Evolutionary conservation across 64 coral and sea anemone genomes (phyloP).

Genomic region (Stichodactyla mertensii): DNA sequence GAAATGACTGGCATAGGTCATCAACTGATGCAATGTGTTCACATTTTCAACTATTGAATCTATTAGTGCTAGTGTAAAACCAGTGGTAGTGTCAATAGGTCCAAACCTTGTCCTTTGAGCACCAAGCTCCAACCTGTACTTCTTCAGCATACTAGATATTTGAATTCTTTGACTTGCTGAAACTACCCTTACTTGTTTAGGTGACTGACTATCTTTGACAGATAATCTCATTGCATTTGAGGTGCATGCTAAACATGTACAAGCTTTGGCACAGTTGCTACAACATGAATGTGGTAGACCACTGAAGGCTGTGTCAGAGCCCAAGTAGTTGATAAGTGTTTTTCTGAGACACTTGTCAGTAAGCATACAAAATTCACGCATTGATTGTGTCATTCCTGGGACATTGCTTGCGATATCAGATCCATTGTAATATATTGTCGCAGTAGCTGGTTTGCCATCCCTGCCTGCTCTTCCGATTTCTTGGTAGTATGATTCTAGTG

Average conservation of each 20-base stretch:
- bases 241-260: background rate
- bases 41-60: constrained; percentile 9
- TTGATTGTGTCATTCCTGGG: constrained; percentile 28
- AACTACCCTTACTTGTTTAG: constrained; percentile 6
- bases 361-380: constrained; percentile 13
- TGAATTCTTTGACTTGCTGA: background rate
- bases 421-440: too few species aligned
- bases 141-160: constrained; percentile 4
- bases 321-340: constrained; percentile 10
- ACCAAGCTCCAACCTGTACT: constrained; percentile 26
- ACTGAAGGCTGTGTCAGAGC: background rate
- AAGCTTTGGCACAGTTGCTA: constrained; percentile 21
- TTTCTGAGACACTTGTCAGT: constrained; percentile 7
- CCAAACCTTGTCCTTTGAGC: constrained; percentile 15
- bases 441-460: too few species aligned
- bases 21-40: constrained; percentile 21
- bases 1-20: background rate
- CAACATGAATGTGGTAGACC: constrained; percentile 18
- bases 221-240: background rate
- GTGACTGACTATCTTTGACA: background rate
- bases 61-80: constrained; percentile 15
- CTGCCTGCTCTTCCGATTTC: too few species aligned
- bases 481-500: too few species aligned
- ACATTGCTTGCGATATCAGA: too few species aligned
- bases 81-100: constrained; percentile 12